Evolutionary conservation across 2,888 invertebrate genomes (phyloP).

Genomic region (Hirtodrosophila histrioides): DNA sequence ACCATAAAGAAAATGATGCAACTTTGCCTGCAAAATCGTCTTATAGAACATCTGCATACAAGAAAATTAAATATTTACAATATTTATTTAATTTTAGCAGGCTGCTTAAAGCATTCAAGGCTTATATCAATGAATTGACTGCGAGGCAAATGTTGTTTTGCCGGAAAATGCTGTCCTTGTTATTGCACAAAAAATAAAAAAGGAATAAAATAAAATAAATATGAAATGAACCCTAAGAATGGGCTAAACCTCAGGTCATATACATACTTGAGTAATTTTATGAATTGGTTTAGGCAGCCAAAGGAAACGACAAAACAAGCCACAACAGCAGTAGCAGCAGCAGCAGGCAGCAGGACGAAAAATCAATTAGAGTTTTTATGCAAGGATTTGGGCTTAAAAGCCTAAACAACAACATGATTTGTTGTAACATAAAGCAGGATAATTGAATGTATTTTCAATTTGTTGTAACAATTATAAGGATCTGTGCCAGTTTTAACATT

Average conservation of each 20-base stretch:
- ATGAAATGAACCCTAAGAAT: conserved; percentile 14
- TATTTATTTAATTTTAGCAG: conserved; percentile 56
- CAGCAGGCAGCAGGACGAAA: conserved; percentile 4
- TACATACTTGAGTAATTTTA: conserved; percentile 33
- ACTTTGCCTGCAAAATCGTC: conserved; percentile 9
- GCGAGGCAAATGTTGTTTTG: conserved; percentile 32
- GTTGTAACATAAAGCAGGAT: no score
- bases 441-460: no score
- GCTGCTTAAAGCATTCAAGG: conserved; percentile 18
- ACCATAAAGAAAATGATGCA: conserved; percentile 9
- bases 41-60: conserved; percentile 12
- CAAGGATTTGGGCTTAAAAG: conserved; percentile 13
- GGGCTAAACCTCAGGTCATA: conserved; percentile 38
- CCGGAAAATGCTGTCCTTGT: conserved; percentile 19
- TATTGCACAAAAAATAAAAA: conserved; percentile 2
- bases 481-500: no score
- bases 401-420: no score
- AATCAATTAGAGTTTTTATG: conserved; percentile 32
- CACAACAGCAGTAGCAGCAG: conserved; percentile 7
- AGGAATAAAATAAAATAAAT: conserved; percentile 12
- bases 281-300: conserved; percentile 36
- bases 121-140: conserved; percentile 40
- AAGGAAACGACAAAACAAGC: conserved; percentile 16
- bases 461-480: no score
- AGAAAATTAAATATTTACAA: conserved; percentile 56